Evolutionary conservation across 2,797 vertebrate species (phyloP).

Genomic region (Platalea minor): DNA sequence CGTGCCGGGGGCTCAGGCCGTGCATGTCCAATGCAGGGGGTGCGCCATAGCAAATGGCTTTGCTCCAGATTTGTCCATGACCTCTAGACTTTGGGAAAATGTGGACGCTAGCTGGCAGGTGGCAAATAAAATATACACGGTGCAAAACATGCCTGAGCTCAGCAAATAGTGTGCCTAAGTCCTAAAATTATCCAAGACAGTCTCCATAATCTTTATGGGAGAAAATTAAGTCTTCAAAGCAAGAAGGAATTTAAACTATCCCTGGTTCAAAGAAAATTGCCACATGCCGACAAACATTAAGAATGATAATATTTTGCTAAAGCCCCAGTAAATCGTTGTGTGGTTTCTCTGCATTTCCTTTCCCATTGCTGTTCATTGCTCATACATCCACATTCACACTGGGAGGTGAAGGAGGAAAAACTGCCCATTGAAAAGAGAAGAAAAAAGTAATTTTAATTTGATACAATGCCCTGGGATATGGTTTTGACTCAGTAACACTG

Average conservation of each 20-base stretch:
- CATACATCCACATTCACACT: slow-evolving; percentile 9
- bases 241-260: slow-evolving; percentile 61
- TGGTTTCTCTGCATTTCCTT: slow-evolving; percentile 71
- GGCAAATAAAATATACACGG: slow-evolving; percentile 35
- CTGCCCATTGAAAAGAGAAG: background rate
- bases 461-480: background rate
- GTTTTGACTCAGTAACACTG: background rate
- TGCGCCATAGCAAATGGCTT: background rate
- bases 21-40: background rate
- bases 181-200: slow-evolving; percentile 55
- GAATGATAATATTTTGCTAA: slow-evolving; percentile 73
- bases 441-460: background rate
- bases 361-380: slow-evolving; percentile 60
- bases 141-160: slow-evolving; percentile 20
- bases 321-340: slow-evolving; percentile 61
- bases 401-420: slow-evolving; percentile 37
- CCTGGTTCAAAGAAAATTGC: slow-evolving; percentile 68
- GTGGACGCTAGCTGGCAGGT: background rate
- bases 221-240: slow-evolving; percentile 68
- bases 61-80: background rate
- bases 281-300: slow-evolving; percentile 68
- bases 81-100: background rate
- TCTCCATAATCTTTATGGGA: slow-evolving; percentile 63
- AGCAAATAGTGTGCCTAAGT: slow-evolving; percentile 37
- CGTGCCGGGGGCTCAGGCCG: fast-evolving